Percentiles rank a stretch among this genome's conserved stretches.
phyloP scores from a whole-genome alignment of 2,797 vertebrate species.

The Glyptemys insculpta region DNA sequence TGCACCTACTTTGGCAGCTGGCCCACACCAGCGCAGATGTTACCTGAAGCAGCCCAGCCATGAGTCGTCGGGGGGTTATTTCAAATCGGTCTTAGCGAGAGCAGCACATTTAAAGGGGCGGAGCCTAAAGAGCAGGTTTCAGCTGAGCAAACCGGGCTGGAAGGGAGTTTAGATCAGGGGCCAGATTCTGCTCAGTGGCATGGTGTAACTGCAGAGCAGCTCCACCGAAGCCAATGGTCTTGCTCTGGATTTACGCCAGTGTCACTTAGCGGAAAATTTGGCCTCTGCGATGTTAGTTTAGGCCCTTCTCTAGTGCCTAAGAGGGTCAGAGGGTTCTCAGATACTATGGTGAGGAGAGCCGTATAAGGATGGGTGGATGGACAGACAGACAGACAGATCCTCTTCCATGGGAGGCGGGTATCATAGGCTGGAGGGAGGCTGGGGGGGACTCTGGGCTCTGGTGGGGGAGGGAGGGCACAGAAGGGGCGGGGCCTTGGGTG shows the following conservation, averaged over 20 bases:
- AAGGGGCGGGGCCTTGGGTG: too few relatives aligned
- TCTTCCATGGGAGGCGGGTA: not conserved
- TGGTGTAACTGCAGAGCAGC: not conserved
- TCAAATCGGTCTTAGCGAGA: not conserved
- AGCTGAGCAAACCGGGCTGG: not conserved
- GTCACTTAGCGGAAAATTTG: not conserved
- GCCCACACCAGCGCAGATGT: not conserved
- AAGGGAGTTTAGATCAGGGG: not conserved
- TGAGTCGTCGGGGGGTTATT: not conserved
- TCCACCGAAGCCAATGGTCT: not conserved
- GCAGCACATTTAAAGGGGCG: not conserved
- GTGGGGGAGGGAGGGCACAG: too few relatives aligned
- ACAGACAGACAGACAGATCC: not conserved
- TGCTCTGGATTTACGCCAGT: not conserved
- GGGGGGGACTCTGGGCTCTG: too few relatives aligned
- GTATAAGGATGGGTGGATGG: not conserved
- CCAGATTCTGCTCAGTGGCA: not conserved
- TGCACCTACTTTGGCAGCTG: not conserved
- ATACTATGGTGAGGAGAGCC: not conserved
- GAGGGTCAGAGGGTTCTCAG: not conserved
- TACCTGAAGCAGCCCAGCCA: not conserved
- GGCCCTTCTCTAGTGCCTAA: not conserved
- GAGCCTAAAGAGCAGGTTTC: not conserved
- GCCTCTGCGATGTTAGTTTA: not conserved
- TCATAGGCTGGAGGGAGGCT: too few relatives aligned